phyloP scores from a whole-genome alignment of 2,888 invertebrate species.

The Drosophila affinis region DNA sequence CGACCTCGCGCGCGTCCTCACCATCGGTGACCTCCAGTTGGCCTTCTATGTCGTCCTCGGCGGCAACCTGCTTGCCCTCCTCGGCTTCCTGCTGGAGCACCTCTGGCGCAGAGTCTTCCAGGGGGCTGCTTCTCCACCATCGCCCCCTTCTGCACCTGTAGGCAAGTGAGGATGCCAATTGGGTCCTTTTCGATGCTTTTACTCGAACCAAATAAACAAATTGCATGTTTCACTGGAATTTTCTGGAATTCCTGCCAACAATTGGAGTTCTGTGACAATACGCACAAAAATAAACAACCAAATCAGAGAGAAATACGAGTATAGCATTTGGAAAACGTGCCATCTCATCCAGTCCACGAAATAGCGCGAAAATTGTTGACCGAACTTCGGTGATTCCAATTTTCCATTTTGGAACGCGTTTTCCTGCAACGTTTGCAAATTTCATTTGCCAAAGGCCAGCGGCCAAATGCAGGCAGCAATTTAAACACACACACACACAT shows the following conservation, averaged over 20 bases:
- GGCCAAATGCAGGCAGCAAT: slow-evolving; percentile 48
- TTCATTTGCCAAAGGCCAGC: slow-evolving; percentile 23
- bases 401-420: slow-evolving; percentile 9
- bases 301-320: background rate
- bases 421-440: slow-evolving; percentile 15
- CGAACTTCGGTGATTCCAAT: slow-evolving; percentile 16
- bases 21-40: slow-evolving; percentile 81
- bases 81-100: slow-evolving; percentile 67
- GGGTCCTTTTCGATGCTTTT: too few relatives aligned
- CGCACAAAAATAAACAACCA: background rate
- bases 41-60: slow-evolving; percentile 82
- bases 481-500: slow-evolving; percentile 25
- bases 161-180: background rate
- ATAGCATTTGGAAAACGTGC: background rate
- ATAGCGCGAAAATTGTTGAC: background rate
- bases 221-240: too few relatives aligned
- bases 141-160: too few relatives aligned
- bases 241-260: background rate
- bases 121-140: too few relatives aligned
- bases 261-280: too few relatives aligned
- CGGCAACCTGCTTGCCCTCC: slow-evolving; percentile 70
- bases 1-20: slow-evolving; percentile 74
- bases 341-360: background rate
- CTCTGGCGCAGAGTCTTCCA: slow-evolving; percentile 4
- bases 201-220: too few relatives aligned